A percentile compares a stretch with the other conserved stretches of the same genome.
Conservation (phyloP, 2,888 invertebrate species). For the Caenorhabditis angaria region DNA sequence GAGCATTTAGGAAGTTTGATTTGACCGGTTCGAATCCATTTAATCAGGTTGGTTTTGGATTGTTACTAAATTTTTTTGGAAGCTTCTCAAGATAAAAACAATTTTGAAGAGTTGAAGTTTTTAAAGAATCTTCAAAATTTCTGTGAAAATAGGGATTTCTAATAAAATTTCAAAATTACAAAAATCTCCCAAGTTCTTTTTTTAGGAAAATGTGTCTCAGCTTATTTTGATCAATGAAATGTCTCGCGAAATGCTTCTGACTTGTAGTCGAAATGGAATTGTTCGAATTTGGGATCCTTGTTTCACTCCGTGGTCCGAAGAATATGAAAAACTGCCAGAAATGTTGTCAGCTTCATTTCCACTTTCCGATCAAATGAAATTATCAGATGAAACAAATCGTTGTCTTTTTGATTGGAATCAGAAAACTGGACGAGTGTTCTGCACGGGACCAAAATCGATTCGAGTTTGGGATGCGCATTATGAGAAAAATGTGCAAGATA, state of each 20-base stretch:
- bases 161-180: too few relatives aligned
- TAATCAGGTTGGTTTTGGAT: too few relatives aligned
- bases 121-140: not conserved
- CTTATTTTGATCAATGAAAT: slow-evolving; percentile 63
- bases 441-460: slow-evolving; percentile 57
- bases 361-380: slow-evolving; percentile 23
- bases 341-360: slow-evolving; percentile 29
- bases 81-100: too few relatives aligned
- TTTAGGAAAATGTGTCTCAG: slow-evolving; percentile 58
- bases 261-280: slow-evolving; percentile 50
- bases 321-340: slow-evolving; percentile 35
- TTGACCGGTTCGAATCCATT: slow-evolving; percentile 49
- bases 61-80: too few relatives aligned
- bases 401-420: slow-evolving; percentile 61
- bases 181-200: too few relatives aligned
- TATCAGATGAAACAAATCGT: slow-evolving; percentile 29
- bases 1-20: slow-evolving; percentile 31
- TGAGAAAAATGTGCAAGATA: slow-evolving; percentile 59
- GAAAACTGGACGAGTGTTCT: slow-evolving; percentile 56
- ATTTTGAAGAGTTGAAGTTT: too few relatives aligned
- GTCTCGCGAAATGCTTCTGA: slow-evolving; percentile 65
- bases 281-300: slow-evolving; percentile 65
- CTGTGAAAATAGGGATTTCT: not conserved
- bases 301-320: slow-evolving; percentile 60
- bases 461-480: slow-evolving; percentile 68